Evolutionary conservation across 2,888 invertebrate species (phyloP).

Genomic region (Linnaemya tessellans): DNA sequence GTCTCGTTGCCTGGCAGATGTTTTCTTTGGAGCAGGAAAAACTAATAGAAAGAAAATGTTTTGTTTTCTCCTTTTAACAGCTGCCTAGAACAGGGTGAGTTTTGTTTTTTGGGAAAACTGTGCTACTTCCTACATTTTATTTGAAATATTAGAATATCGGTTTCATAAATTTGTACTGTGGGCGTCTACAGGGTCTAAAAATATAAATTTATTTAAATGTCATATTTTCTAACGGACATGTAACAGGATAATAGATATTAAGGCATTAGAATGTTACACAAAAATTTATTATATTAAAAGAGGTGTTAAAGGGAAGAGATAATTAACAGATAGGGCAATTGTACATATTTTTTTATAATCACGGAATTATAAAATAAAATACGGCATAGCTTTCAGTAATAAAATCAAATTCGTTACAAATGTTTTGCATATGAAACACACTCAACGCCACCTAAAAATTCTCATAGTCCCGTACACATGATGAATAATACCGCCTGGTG

Average conservation of each 20-base stretch:
- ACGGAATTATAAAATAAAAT: background rate
- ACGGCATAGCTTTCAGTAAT: too few relatives aligned
- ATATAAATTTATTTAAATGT: conserved; percentile 36
- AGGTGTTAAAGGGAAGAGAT: background rate
- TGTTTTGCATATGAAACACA: too few relatives aligned
- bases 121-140: conserved; percentile 31
- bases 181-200: conserved; percentile 48
- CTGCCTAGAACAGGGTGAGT: conserved; percentile 48
- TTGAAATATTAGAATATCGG: conserved; percentile 31
- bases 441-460: too few relatives aligned
- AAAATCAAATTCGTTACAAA: background rate
- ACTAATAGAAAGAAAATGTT: conserved; percentile 29
- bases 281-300: background rate
- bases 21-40: conserved; percentile 43
- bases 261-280: conserved; percentile 15
- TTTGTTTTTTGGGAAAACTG: background rate
- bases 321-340: conserved; percentile 4
- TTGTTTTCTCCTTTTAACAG: conserved; percentile 20
- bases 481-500: too few relatives aligned
- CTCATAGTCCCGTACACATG: too few relatives aligned
- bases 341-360: background rate
- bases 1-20: conserved; percentile 55
- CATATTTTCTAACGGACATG: conserved; percentile 29
- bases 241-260: conserved; percentile 31
- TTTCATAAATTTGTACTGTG: conserved; percentile 18